phyloP scores from a whole-genome alignment of 2,797 vertebrate genomes.

The Neosilurus mollespiculum region DNA sequence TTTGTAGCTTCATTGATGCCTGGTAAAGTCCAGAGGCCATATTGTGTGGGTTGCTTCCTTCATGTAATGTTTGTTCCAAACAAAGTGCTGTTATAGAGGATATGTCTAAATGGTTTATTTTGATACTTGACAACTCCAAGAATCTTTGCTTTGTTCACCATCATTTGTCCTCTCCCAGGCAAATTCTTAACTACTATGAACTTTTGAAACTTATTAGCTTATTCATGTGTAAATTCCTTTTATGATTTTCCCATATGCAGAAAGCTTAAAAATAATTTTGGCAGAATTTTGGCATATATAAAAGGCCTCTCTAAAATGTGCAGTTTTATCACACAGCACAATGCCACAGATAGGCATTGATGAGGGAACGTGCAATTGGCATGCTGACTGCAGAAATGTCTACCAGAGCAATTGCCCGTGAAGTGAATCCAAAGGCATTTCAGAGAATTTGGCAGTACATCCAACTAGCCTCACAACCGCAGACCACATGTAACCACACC shows the following conservation, averaged over 20 bases:
- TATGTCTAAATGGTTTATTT: not conserved
- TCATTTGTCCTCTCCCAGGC: not conserved
- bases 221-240: not conserved
- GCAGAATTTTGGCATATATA: not conserved
- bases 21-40: not conserved
- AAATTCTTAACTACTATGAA: not conserved
- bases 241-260: not conserved
- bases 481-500: too few relatives aligned
- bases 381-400: too few relatives aligned
- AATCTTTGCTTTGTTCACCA: not conserved
- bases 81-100: not conserved
- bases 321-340: too few relatives aligned
- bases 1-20: not conserved
- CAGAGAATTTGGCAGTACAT: too few relatives aligned
- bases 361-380: too few relatives aligned
- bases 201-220: not conserved
- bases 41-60: conserved; percentile 5
- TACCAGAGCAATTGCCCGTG: too few relatives aligned
- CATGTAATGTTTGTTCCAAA: not conserved
- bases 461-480: too few relatives aligned
- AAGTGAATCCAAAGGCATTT: too few relatives aligned
- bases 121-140: not conserved
- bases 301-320: not conserved
- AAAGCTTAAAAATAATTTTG: not conserved
- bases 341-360: too few relatives aligned